Evolutionary conservation across 2,113 vertebrate genomes (phyloP), one percentile per base, ranked within the genome.

Genomic region (Python bivittatus): DNA sequence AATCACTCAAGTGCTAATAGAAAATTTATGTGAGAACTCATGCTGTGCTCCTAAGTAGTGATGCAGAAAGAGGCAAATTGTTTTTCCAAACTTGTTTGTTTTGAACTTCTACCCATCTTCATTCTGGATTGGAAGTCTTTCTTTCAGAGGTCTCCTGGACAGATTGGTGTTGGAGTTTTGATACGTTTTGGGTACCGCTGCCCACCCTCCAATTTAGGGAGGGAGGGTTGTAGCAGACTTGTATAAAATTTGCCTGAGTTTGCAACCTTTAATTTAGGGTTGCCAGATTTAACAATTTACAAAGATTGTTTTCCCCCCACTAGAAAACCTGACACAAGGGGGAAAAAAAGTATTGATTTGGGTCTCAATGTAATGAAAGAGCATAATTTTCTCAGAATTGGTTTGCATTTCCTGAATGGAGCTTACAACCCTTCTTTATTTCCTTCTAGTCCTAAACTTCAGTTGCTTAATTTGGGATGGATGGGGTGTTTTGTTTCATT

Each of bases 1-100:
- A 0, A 0, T 0, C 6, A 27, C 8, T 22, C 0, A 86, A 64
- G 27, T 17, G 42, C 72, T 13, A 6, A 2, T 0, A 3, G 29
- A 0, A 17, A 85, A 0, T n/a, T 15, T 9, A 48, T 38, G 7
- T n/a, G 61, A 68, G 33, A 53, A 53, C 12, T 23, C 3, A 44
- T 84, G 90, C 42, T 13, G 1, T 85, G 57, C 27, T 11, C 25
- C 27, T 38, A 84, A 44, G 25, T 38, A 9, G 25, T 58, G 25
- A 29, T 54, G 84, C 7, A 86, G 57, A 60, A 38, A n/a, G n/a
- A 64, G 29, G 38, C 13, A 90, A n/a, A 58, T 27, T n/a, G 38
- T 10, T 38, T 22, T 10, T 20, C 33, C 7, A 79, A 42, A 42
- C 33, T 79, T 54, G 52, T 54, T 86, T 53, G 84, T 60, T 60